A percentile compares a stretch with the other conserved stretches of the same genome.
These are phyloP conservation scores for Moxostoma hubbsi DNA, from an alignment of 2,797 vertebrate genomes.

Conservation along the genomic window DNA sequence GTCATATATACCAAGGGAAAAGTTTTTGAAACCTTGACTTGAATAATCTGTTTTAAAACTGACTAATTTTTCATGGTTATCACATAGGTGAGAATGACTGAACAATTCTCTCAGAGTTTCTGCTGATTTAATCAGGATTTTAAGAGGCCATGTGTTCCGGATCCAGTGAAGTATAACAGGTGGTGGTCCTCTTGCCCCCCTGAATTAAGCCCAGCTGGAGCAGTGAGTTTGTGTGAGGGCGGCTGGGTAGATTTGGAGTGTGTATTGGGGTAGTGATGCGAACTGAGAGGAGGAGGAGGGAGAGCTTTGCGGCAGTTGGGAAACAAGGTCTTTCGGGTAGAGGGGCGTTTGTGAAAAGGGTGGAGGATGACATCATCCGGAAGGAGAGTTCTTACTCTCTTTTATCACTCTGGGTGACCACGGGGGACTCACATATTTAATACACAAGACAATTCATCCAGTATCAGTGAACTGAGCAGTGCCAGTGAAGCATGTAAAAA, in stretches of 20 bases:
- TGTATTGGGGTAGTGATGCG: constrained; percentile 55
- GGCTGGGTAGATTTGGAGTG: constrained; percentile 36
- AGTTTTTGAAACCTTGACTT: neutral
- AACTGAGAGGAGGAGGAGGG: constrained; percentile 30
- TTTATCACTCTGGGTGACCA: constrained; percentile 55
- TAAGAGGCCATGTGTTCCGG: constrained; percentile 24
- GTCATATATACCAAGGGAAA: constrained; percentile 17
- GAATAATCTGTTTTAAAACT: neutral
- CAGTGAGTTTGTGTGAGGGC: constrained; percentile 25
- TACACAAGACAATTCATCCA: constrained; percentile 44
- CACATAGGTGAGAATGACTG: constrained; percentile 13
- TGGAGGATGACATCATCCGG: constrained; percentile 59
- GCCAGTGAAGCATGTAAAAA: constrained; percentile 46
- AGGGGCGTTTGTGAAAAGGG: constrained; percentile 46
- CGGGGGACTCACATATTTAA: constrained; percentile 36
- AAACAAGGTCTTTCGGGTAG: constrained; percentile 29
- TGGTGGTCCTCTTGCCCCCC: constrained; percentile 35
- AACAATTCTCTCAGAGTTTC: constrained; percentile 9
- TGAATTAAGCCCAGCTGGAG: constrained; percentile 27
- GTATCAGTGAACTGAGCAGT: constrained; percentile 34
- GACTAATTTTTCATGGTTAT: neutral
- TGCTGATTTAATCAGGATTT: neutral
- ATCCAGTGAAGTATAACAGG: constrained; percentile 43
- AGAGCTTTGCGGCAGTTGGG: constrained; percentile 29
- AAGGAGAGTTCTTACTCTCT: constrained; percentile 45